Percentiles rank a stretch among this genome's conserved stretches.
These are phyloP conservation scores for Andrena praecox DNA, from an alignment of 2,888 invertebrate genomes.

Conservation along the genomic window DNA sequence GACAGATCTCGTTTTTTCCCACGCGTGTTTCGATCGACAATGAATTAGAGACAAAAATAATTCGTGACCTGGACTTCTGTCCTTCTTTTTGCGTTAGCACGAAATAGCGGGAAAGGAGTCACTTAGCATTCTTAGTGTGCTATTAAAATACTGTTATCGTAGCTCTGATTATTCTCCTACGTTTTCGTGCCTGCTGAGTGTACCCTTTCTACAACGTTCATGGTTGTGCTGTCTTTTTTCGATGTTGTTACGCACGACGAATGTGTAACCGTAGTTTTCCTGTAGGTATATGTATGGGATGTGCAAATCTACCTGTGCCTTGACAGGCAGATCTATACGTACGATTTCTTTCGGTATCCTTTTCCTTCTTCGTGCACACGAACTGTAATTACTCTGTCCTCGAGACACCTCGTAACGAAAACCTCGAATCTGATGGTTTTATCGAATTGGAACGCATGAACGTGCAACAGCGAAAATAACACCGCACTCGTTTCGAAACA, in stretches of 20 bases:
- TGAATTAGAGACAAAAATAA: slow-evolving; percentile 23
- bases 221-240: background rate
- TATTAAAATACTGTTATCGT: slow-evolving; percentile 43
- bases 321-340: slow-evolving; percentile 40
- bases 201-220: background rate
- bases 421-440: background rate
- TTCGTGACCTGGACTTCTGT: slow-evolving; percentile 14
- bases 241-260: slow-evolving; percentile 2
- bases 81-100: background rate
- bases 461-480: slow-evolving; percentile 26
- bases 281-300: background rate
- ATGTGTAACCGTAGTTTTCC: slow-evolving; percentile 19
- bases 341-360: slow-evolving; percentile 37
- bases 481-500: slow-evolving; percentile 54
- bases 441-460: slow-evolving; percentile 20
- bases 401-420: slow-evolving; percentile 12
- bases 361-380: background rate
- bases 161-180: slow-evolving; percentile 38
- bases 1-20: background rate
- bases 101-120: slow-evolving; percentile 48
- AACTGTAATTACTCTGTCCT: background rate
- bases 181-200: background rate
- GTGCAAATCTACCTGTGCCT: slow-evolving; percentile 37
- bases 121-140: slow-evolving; percentile 37
- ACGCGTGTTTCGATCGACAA: background rate